Evolutionary conservation across 2,113 vertebrate species (phyloP).

Genomic region (Sitta europaea): DNA sequence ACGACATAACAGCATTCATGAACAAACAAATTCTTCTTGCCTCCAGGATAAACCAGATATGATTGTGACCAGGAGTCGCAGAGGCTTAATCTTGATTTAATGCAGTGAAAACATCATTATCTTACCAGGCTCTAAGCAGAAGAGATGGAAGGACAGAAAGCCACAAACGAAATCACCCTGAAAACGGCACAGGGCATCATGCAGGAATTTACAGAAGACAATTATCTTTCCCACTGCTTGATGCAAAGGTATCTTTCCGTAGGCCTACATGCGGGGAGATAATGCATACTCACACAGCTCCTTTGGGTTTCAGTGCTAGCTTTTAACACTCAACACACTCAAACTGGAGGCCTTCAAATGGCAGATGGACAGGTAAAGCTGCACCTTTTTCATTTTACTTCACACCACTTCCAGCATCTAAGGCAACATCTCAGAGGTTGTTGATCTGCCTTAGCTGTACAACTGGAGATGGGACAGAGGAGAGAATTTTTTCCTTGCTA

Average conservation of each 20-base stretch:
- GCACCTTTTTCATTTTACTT: neutral
- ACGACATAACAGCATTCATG: neutral
- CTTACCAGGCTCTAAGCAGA: neutral
- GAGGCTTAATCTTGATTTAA: neutral
- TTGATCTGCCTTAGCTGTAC: neutral
- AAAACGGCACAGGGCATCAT: neutral
- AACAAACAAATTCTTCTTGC: neutral
- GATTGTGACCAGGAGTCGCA: neutral
- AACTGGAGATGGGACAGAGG: neutral
- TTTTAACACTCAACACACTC: neutral
- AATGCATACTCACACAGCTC: neutral
- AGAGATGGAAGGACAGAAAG: neutral
- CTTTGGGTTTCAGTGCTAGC: neutral
- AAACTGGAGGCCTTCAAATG: neutral
- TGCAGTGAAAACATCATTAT: neutral
- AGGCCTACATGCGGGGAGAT: neutral
- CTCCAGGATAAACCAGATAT: neutral
- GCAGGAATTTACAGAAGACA: neutral
- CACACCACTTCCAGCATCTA: neutral
- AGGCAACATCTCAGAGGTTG: neutral
- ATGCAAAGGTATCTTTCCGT: neutral
- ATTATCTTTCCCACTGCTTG: neutral
- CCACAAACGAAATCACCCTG: neutral
- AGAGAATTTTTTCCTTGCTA: neutral
- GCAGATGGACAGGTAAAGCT: neutral